Conservation (phyloP, 2,797 vertebrate genomes). For the Aselliscus stoliczkanus region DNA sequence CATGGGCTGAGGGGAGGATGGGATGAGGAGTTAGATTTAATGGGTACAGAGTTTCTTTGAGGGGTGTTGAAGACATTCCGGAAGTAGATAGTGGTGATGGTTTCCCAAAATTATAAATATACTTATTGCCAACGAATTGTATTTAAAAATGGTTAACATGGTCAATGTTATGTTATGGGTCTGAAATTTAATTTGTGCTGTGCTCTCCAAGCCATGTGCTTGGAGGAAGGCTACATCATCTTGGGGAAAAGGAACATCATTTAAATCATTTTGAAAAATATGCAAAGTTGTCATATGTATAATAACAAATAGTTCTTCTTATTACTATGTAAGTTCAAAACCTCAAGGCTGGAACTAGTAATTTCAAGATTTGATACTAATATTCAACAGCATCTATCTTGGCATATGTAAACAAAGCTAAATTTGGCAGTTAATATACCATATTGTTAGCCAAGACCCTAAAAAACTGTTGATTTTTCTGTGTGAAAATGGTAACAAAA, state of each 20-base stretch:
- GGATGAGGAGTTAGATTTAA: background rate
- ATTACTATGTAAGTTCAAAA: background rate
- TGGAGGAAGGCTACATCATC: background rate
- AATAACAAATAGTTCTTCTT: background rate
- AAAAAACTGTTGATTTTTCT: background rate
- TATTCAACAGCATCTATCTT: background rate
- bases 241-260: background rate
- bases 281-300: background rate
- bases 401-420: background rate
- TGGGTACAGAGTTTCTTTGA: background rate
- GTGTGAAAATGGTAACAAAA: background rate
- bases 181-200: background rate
- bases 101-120: background rate
- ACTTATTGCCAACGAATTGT: background rate
- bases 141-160: background rate
- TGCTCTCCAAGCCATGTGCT: background rate
- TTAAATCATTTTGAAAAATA: conserved; percentile 7
- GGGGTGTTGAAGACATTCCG: background rate
- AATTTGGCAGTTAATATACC: background rate
- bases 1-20: background rate
- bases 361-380: background rate
- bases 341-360: background rate
- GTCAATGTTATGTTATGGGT: background rate
- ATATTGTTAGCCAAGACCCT: background rate
- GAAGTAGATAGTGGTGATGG: background rate